Percentiles rank a stretch among this genome's conserved stretches.
Evolutionary conservation across 1,140 invertebrate genomes (phyloP).

Genomic region (Battus philenor): DNA sequence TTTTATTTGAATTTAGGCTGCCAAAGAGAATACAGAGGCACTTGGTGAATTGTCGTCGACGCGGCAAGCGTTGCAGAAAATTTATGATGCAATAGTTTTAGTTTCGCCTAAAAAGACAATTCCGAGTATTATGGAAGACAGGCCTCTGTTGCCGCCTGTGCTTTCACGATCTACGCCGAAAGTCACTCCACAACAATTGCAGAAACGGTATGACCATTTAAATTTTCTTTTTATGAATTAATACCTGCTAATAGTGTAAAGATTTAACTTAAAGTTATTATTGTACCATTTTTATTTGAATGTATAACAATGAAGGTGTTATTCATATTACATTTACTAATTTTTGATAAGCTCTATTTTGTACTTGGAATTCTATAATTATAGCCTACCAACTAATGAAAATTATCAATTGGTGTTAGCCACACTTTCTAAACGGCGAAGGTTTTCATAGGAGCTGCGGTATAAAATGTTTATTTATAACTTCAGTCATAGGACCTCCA

Average conservation of each 20-base stretch:
- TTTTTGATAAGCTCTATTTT: background rate
- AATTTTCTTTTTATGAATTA: no score
- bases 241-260: no score
- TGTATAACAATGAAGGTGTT: constrained; percentile 1
- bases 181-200: constrained; percentile 57
- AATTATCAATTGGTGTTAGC: no score
- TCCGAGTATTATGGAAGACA: constrained; percentile 70
- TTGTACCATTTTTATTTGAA: constrained; percentile 1
- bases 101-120: constrained; percentile 77
- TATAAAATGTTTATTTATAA: no score
- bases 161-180: constrained; percentile 55
- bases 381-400: no score
- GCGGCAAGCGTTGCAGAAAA: constrained; percentile 75
- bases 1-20: constrained; percentile 63
- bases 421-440: no score
- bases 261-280: no score
- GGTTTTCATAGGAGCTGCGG: no score
- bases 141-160: constrained; percentile 40
- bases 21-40: constrained; percentile 77
- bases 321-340: background rate
- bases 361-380: constrained; percentile 14
- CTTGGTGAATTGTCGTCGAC: constrained; percentile 58
- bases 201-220: constrained; percentile 66
- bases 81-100: constrained; percentile 77
- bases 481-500: no score